Evolutionary conservation across 2,888 invertebrate genomes (phyloP), one percentile per base, ranked within the genome.

Genomic region (Andrena minutula): DNA sequence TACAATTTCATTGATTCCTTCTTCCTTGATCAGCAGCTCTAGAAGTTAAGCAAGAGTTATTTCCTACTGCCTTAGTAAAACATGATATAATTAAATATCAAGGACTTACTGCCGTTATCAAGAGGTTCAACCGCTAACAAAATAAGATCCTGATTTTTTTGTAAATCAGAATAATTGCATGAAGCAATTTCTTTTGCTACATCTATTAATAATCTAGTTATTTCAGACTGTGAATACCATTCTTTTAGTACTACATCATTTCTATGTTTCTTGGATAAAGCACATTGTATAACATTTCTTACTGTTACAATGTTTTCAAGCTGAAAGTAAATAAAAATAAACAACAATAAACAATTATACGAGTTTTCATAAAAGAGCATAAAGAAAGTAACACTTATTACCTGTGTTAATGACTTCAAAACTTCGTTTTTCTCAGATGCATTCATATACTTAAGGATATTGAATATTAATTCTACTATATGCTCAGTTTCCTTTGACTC

Each of bases 401-500:
- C 96, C 95, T 95, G 94, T 35, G 95, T 90, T 71, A 97, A 94
- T 0, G 95, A 94, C 28, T 94, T 92, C 81, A 97, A 94, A 79
- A 96, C 94, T 2, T 92, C 92, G 32, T 95, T 93, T 89, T 96
- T 96, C 69, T 96, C 95, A 3, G 83, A 65, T 49, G 95, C 94
- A 28, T 93, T 92, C 86, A 96, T 91, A 84, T 96, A 95, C 47
- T 94, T 94, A 78, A 96, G 90, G 66, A 96, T 90, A 76, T 95
- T 94, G 91, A 97, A 97, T 64, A 96, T 94, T 12, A 97, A 93
- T 88, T 96, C 95, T 1, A 96, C 94, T 2, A 96, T 93, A 47
- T 95, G 91, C 83, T 95, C 95, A 53, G 95, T 95, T 26, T 95
- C 94, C 86, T 95, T 95, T 0, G 94, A 91, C 66, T 95, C 95